A percentile compares a stretch with the other conserved stretches of the same genome.
These are phyloP conservation scores for Clunio marinus DNA, from an alignment of 2,888 invertebrate genomes.

Conservation along the genomic window DNA sequence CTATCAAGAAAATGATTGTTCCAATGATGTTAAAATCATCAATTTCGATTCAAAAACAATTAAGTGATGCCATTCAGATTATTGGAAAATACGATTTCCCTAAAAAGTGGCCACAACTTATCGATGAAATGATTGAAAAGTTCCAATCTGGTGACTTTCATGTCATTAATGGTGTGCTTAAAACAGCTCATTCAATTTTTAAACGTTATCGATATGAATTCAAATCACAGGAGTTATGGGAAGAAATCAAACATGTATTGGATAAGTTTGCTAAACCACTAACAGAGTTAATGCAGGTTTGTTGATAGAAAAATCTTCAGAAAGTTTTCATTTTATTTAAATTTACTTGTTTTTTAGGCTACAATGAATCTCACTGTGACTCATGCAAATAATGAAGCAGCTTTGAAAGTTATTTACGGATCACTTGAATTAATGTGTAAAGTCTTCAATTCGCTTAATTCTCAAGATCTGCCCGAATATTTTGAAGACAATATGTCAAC, in stretches of 20 bases:
- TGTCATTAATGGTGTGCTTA: slow-evolving; percentile 88
- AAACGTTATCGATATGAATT: slow-evolving; percentile 94
- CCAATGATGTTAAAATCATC: slow-evolving; percentile 90
- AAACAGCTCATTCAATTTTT: slow-evolving; percentile 95
- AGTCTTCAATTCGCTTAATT: slow-evolving; percentile 95
- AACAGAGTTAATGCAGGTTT: slow-evolving; percentile 83
- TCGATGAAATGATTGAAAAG: slow-evolving; percentile 89
- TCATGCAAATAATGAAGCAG: slow-evolving; percentile 73
- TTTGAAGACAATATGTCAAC: slow-evolving; percentile 95
- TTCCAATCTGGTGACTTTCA: slow-evolving; percentile 89
- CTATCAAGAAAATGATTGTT: slow-evolving; percentile 82
- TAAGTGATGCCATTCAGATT: slow-evolving; percentile 92
- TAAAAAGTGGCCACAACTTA: slow-evolving; percentile 89
- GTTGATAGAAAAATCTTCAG: slow-evolving; percentile 43
- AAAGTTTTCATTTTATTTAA: slow-evolving; percentile 25
- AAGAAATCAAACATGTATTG: slow-evolving; percentile 93
- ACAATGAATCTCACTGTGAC: slow-evolving; percentile 76
- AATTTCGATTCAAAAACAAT: slow-evolving; percentile 84
- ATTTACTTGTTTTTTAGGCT: slow-evolving; percentile 56
- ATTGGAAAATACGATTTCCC: slow-evolving; percentile 98
- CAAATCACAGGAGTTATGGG: slow-evolving; percentile 91
- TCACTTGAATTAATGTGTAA: slow-evolving; percentile 86
- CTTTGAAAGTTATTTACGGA: slow-evolving; percentile 80
- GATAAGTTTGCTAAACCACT: slow-evolving; percentile 90
- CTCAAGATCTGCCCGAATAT: slow-evolving; percentile 97